These are phyloP conservation scores for Neofelis nebulosa DNA, from an alignment of 2,113 vertebrate species.

Conservation along the genomic window DNA sequence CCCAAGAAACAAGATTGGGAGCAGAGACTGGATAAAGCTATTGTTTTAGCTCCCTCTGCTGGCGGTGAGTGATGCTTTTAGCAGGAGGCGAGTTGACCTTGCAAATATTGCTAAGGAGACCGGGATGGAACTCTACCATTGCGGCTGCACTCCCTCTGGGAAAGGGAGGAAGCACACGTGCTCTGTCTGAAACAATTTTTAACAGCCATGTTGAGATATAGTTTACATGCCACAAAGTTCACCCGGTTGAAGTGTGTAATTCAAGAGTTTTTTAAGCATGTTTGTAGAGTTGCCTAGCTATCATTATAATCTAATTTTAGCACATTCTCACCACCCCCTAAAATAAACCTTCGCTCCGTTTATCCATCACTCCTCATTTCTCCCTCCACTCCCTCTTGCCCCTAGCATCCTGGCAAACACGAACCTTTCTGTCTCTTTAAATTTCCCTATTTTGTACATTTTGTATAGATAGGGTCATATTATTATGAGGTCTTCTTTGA, in stretches of 20 bases:
- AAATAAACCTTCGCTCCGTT: not conserved
- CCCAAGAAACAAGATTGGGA: not conserved
- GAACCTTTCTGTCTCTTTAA: not conserved
- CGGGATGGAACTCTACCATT: not conserved
- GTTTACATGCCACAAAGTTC: not conserved
- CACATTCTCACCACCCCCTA: not conserved
- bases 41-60: constrained; percentile 84
- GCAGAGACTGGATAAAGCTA: constrained; percentile 37
- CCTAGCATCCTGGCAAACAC: not conserved
- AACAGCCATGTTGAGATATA: not conserved
- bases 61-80: constrained; percentile 52
- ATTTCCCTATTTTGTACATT: not conserved
- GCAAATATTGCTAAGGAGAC: not conserved
- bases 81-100: not conserved
- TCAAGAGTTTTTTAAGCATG: not conserved
- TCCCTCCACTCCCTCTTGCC: not conserved
- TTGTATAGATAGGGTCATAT: not conserved
- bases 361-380: not conserved
- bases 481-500: not conserved
- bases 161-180: not conserved
- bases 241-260: not conserved
- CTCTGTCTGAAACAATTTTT: not conserved
- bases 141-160: not conserved
- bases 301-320: not conserved
- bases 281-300: not conserved